A percentile compares a stretch with the other conserved stretches of the same genome.
Conservation (phyloP, 1,140 invertebrate species). For the Trichonephila clavipes region DNA sequence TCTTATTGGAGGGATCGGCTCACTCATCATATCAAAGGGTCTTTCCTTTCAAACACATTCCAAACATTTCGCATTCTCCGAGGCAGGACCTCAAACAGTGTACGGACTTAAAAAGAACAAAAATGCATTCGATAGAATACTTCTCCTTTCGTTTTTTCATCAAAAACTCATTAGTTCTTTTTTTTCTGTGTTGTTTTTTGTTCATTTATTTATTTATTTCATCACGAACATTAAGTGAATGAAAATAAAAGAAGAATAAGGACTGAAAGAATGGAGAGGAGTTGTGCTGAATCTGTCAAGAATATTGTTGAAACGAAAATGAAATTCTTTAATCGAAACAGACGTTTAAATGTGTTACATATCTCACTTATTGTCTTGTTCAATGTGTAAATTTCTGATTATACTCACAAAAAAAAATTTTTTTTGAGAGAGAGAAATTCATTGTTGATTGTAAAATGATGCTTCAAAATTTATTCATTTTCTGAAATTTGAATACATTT, state of each 20-base stretch:
- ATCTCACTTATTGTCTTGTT: not conserved
- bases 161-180: not conserved
- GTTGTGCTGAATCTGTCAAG: conserved; percentile 4
- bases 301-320: conserved; percentile 32
- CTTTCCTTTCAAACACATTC: conserved; percentile 54
- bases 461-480: not conserved
- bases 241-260: not conserved
- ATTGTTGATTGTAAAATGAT: not conserved
- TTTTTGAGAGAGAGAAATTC: not conserved
- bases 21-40: conserved; percentile 43
- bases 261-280: not conserved
- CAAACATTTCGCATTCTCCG: not conserved
- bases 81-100: not conserved
- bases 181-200: not conserved
- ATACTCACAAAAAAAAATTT: not conserved
- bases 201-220: conserved; percentile 55
- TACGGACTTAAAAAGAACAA: not conserved
- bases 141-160: conserved; percentile 30
- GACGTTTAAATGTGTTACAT: not conserved
- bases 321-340: not conserved
- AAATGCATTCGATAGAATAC: not conserved
- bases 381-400: not conserved
- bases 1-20: not conserved
- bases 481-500: not conserved
- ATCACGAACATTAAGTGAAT: conserved; percentile 6